These are phyloP conservation scores for Geotrupes spiniger DNA, from an alignment of 2,888 invertebrate species.

Conservation along the genomic window DNA sequence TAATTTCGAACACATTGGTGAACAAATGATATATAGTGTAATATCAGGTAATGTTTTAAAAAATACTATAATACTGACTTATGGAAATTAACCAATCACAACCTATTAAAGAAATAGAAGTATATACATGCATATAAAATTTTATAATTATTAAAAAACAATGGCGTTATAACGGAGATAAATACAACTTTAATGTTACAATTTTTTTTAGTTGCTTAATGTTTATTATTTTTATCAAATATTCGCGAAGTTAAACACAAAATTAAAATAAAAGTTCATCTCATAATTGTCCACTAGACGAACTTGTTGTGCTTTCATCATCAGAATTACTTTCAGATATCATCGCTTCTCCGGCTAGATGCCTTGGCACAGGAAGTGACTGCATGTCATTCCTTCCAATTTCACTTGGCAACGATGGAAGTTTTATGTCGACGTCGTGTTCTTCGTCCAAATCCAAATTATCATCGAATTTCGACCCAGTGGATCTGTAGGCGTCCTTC, in stretches of 20 bases:
- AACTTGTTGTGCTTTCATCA: constrained; percentile 55
- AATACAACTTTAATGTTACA: constrained; percentile 4
- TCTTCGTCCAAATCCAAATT: constrained; percentile 34
- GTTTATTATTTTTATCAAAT: constrained; percentile 1
- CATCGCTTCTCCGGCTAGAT: constrained; percentile 68
- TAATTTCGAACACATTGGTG: too few relatives aligned
- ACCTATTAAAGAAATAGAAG: constrained; percentile 18
- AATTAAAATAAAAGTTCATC: constrained; percentile 35
- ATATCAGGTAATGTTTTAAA: too few relatives aligned
- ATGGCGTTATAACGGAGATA: constrained; percentile 1
- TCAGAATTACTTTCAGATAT: constrained; percentile 63
- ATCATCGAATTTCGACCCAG: constrained; percentile 17
- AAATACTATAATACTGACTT: constrained; percentile 20
- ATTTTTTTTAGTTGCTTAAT: background rate
- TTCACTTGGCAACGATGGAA: constrained; percentile 48
- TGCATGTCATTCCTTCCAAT: constrained; percentile 40
- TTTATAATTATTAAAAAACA: background rate
- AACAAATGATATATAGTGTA: too few relatives aligned
- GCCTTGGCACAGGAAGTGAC: constrained; percentile 55
- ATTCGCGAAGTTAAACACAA: constrained; percentile 15
- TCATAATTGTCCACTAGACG: constrained; percentile 45
- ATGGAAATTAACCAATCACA: constrained; percentile 23
- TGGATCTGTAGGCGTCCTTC: constrained; percentile 5
- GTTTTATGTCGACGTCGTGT: constrained; percentile 37
- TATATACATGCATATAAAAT: too few relatives aligned